Percentiles rank a stretch among this genome's conserved stretches.
Conservation (phyloP, 1,140 invertebrate species). For the Bursaphelenchus mucronatus region DNA sequence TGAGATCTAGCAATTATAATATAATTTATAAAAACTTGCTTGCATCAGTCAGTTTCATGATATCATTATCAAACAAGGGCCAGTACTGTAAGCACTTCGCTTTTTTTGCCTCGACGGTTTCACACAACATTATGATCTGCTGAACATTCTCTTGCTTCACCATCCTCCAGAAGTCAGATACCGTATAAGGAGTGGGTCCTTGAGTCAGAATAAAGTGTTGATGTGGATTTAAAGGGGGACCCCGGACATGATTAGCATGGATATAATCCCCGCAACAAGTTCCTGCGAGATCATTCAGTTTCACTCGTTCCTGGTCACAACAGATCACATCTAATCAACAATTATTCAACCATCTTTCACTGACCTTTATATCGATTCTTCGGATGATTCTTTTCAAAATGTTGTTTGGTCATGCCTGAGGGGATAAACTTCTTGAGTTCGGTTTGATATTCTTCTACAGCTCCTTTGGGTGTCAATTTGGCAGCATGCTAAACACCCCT, state of each 20-base stretch:
- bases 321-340: slow-evolving; percentile 28
- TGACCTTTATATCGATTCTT: slow-evolving; percentile 35
- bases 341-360: not conserved
- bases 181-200: slow-evolving; percentile 7
- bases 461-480: not conserved
- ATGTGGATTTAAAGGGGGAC: not conserved
- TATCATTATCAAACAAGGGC: slow-evolving; percentile 9
- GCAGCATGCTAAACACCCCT: too few species aligned
- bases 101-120: slow-evolving; percentile 7
- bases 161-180: slow-evolving; percentile 13
- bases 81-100: slow-evolving; percentile 21
- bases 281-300: not conserved
- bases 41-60: not conserved
- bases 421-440: slow-evolving; percentile 23
- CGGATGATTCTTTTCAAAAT: slow-evolving; percentile 18
- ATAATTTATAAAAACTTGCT: not conserved
- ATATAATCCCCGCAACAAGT: not conserved
- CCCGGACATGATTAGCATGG: slow-evolving; percentile 2
- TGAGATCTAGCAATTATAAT: slow-evolving; percentile 1
- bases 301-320: slow-evolving; percentile 21
- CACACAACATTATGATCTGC: slow-evolving; percentile 21
- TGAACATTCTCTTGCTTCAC: slow-evolving; percentile 12
- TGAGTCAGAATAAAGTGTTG: slow-evolving; percentile 25
- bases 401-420: not conserved
- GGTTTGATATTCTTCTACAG: slow-evolving; percentile 21